Conservation (phyloP, 2,113 vertebrate genomes). For the Potamarius usumacintae region DNA sequence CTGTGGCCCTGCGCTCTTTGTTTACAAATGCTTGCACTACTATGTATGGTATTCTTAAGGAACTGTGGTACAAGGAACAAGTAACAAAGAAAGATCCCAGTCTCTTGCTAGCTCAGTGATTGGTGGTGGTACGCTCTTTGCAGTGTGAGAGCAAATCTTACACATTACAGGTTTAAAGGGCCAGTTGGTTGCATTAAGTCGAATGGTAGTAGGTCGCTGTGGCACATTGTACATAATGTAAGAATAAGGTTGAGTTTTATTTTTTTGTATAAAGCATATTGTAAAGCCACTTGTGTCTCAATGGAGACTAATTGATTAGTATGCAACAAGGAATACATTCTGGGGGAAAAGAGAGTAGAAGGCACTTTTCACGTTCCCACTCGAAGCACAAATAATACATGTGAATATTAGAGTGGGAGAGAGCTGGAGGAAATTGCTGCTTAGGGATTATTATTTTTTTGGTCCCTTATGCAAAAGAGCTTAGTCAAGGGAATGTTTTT, state of each 20-base stretch:
- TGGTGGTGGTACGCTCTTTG: slow-evolving; percentile 5
- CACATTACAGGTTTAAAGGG: slow-evolving; percentile 50
- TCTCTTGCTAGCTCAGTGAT: neutral
- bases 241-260: slow-evolving; percentile 70
- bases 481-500: slow-evolving; percentile 55
- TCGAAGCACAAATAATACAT: slow-evolving; percentile 55
- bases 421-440: slow-evolving; percentile 14
- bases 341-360: slow-evolving; percentile 46
- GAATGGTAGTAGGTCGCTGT: neutral
- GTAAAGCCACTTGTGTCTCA: slow-evolving; percentile 72
- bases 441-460: neutral
- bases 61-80: slow-evolving; percentile 61
- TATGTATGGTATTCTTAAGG: slow-evolving; percentile 84
- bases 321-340: slow-evolving; percentile 60
- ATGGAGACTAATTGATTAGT: slow-evolving; percentile 58
- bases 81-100: slow-evolving; percentile 40
- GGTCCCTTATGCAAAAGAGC: slow-evolving; percentile 27
- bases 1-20: slow-evolving; percentile 59
- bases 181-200: neutral
- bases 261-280: slow-evolving; percentile 79
- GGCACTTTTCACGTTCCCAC: slow-evolving; percentile 69
- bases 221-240: slow-evolving; percentile 76
- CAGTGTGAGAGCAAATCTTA: slow-evolving; percentile 58
- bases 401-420: slow-evolving; percentile 22
- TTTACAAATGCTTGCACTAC: slow-evolving; percentile 83